These are phyloP conservation scores for Phoenoteleia sp. DNA, from an alignment of 2,888 invertebrate species.

Conservation along the genomic window DNA sequence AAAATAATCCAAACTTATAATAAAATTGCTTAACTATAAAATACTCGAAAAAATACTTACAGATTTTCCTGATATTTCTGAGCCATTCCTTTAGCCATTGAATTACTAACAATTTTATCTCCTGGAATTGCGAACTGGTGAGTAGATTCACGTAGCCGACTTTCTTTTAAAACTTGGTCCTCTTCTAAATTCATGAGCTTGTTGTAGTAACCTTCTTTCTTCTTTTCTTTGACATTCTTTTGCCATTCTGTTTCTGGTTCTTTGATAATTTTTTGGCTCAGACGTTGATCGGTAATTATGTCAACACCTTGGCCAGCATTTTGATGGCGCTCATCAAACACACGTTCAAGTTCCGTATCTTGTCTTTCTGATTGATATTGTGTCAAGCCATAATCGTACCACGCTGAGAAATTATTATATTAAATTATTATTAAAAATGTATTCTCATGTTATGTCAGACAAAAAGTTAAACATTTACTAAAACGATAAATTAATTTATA, in stretches of 20 bases:
- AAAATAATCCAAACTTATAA: no score
- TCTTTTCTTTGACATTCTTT: constrained; percentile 93
- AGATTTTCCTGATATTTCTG: constrained; percentile 94
- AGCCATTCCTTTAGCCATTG: constrained; percentile 95
- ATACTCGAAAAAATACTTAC: constrained; percentile 89
- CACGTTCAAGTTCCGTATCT: constrained; percentile 94
- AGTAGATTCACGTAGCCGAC: constrained; percentile 91
- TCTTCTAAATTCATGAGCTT: constrained; percentile 94
- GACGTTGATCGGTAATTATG: constrained; percentile 88
- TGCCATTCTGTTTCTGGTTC: constrained; percentile 95
- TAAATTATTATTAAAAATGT: constrained; percentile 15
- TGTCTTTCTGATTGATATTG: constrained; percentile 94
- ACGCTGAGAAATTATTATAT: constrained; percentile 89
- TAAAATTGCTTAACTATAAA: no score
- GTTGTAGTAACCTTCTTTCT: constrained; percentile 93
- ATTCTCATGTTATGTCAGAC: not conserved
- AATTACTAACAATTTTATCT: constrained; percentile 92
- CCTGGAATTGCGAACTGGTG: constrained; percentile 96
- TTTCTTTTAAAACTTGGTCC: constrained; percentile 94
- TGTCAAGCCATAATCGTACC: constrained; percentile 96
- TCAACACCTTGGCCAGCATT: constrained; percentile 90
- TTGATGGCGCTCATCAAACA: constrained; percentile 95
- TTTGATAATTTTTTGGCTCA: constrained; percentile 89
- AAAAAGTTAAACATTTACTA: not conserved
- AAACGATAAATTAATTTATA: no score